phyloP scores from a whole-genome alignment of 2,888 invertebrate species.

The Sturmia bella region DNA sequence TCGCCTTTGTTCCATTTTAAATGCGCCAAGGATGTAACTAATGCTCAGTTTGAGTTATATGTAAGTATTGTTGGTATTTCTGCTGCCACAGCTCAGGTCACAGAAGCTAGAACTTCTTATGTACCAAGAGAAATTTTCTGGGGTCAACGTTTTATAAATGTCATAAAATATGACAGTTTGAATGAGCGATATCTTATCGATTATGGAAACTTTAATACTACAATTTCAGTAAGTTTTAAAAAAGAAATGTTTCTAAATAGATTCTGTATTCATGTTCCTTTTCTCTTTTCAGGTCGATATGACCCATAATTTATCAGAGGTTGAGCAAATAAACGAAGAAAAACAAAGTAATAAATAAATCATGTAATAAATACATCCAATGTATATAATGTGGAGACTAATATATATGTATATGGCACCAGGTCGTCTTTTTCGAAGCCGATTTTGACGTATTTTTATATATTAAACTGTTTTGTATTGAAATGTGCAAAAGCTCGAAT shows the following conservation, averaged over 20 bases:
- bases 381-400: not conserved
- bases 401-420: too few species aligned
- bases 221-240: slow-evolving; percentile 76
- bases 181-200: slow-evolving; percentile 84
- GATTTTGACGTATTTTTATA: too few species aligned
- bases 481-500: too few species aligned
- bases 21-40: slow-evolving; percentile 87
- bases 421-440: too few species aligned
- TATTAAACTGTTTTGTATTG: too few species aligned
- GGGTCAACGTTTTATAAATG: slow-evolving; percentile 90
- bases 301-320: slow-evolving; percentile 54
- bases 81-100: slow-evolving; percentile 88
- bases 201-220: slow-evolving; percentile 80
- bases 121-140: slow-evolving; percentile 91
- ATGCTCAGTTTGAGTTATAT: slow-evolving; percentile 89
- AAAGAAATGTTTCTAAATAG: not conserved
- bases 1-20: slow-evolving; percentile 92
- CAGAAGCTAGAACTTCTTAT: slow-evolving; percentile 89
- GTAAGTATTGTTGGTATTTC: slow-evolving; percentile 92
- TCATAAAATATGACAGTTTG: slow-evolving; percentile 84
- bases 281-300: slow-evolving; percentile 74
- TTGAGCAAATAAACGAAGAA: slow-evolving; percentile 36
- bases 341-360: slow-evolving; percentile 3
- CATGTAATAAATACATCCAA: not conserved
- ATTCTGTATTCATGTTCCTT: not conserved